Base-by-base conservation (phyloP, 2,113 vertebrate genomes). In the Saccopteryx leptura region DNA sequence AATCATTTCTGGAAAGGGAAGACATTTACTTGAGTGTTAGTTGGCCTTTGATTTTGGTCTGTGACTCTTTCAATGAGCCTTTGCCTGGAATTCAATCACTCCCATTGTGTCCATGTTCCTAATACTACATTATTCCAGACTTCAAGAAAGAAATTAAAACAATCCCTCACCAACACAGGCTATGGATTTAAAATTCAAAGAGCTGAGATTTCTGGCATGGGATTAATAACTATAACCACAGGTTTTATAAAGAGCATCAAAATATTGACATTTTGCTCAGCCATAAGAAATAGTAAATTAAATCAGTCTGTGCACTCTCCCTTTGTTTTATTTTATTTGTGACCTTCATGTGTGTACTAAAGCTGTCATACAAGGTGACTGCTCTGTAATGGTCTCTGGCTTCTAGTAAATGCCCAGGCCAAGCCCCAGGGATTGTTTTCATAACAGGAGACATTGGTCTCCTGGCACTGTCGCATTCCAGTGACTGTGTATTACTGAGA, bases 131-230 rank as follows among this genome's bases (percentile, higher is more conserved):
- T 61, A 84, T 63, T 69, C n/a, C 46, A 86, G 81, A 56, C 14
- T 90, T 39, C 18, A 39, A 72, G 76, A 90, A 94, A 58, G 54
- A 92, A 79, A 80, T 68, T 19, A 84, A 74, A 92, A 58, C 46
- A 76, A 94, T 39, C 8, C 48, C 10, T 82, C 23, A 65, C n/a
- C 46, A 90, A 13, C 81, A 24, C 3, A 13, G 46, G 9, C 81
- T 50, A 23, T 58, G 48, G 60, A 24, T 9, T 23, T 90, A 28
- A 80, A 66, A 69, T 61, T 18, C 63, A 84, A 78, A 79, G 14
- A 86, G 80, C 33, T 74, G 56, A 81, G 83, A 52, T 89, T 86
- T 93, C n/a, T 76, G 79, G n/a, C 78, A 69, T 31, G 54, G 78
- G n/a, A 78, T 86, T 82, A 86, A 65, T 50, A 86, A 60, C 26